phyloP scores from a whole-genome alignment of 2,797 vertebrate genomes.

The Peromyscus eremicus region DNA sequence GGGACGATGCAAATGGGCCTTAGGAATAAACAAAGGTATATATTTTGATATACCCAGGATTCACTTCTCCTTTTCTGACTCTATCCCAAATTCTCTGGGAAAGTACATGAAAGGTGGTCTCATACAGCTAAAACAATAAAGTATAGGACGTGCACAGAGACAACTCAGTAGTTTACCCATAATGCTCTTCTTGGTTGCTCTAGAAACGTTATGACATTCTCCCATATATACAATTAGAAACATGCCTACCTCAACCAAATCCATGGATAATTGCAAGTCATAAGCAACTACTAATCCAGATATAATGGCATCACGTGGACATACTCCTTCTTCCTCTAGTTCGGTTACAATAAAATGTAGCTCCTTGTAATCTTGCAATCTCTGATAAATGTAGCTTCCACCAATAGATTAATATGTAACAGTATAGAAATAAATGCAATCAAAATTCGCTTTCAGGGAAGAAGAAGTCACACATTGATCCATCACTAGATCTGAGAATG shows the following conservation, averaged over 20 bases:
- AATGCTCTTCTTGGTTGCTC: background rate
- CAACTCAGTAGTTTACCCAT: conserved; percentile 30
- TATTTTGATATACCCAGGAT: conserved; percentile 1
- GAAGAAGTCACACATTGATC: conserved; percentile 10
- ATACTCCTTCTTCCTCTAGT: conserved; percentile 35
- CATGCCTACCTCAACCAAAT: conserved; percentile 31
- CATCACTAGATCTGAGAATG: background rate
- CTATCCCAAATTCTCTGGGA: conserved; percentile 58
- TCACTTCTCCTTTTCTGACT: conserved; percentile 33
- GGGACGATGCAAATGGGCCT: background rate
- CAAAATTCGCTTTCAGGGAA: conserved; percentile 54
- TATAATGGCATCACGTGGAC: background rate
- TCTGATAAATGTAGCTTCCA: conserved; percentile 52
- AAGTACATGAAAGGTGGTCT: conserved; percentile 38
- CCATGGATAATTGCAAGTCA: background rate
- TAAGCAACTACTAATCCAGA: conserved; percentile 36
- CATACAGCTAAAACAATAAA: conserved; percentile 38
- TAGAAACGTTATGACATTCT: conserved; percentile 39
- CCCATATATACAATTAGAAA: conserved; percentile 26
- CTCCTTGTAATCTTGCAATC: conserved; percentile 8
- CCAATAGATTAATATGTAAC: conserved; percentile 39
- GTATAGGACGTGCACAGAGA: conserved; percentile 1
- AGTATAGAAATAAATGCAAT: conserved; percentile 27
- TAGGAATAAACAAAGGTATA: conserved; percentile 53
- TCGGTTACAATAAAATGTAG: conserved; percentile 45